Conservation (phyloP, 1,140 invertebrate genomes). For the Ceratina australensis region DNA sequence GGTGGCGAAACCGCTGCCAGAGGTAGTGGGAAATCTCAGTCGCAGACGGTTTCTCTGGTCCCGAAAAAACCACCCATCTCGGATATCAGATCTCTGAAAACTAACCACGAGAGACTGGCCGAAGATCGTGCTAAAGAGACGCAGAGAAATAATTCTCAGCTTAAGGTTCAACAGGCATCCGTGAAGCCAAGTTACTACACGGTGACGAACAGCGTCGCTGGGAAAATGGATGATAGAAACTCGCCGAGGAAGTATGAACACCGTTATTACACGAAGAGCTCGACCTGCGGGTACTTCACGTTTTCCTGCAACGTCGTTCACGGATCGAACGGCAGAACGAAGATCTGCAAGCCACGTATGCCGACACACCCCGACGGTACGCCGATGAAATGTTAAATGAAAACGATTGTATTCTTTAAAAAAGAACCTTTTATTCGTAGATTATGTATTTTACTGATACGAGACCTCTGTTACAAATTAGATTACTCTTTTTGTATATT, state of each 20-base stretch:
- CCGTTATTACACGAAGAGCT: constrained; percentile 90
- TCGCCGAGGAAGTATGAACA: constrained; percentile 79
- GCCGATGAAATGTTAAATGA: constrained; percentile 76
- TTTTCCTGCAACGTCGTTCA: constrained; percentile 90
- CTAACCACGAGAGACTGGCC: constrained; percentile 54
- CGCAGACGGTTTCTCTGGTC: constrained; percentile 82
- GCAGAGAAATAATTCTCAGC: neutral
- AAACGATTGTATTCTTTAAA: constrained; percentile 3
- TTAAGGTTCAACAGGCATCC: constrained; percentile 9
- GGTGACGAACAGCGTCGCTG: constrained; percentile 88
- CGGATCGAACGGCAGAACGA: constrained; percentile 86
- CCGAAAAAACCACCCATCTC: constrained; percentile 73
- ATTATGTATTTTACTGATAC: constrained; percentile 37
- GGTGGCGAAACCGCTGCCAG: constrained; percentile 81
- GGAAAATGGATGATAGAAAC: constrained; percentile 82
- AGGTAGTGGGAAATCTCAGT: constrained; percentile 82
- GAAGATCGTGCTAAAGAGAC: constrained; percentile 7
- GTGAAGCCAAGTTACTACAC: constrained; percentile 78
- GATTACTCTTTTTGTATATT: constrained; percentile 19
- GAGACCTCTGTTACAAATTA: constrained; percentile 40
- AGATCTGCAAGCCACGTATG: constrained; percentile 88
- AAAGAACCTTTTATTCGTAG: constrained; percentile 35
- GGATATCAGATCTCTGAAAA: constrained; percentile 68
- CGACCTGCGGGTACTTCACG: constrained; percentile 91
- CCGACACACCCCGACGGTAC: constrained; percentile 81